Percentiles rank a stretch among this genome's conserved stretches.
phyloP scores from a whole-genome alignment of 2,797 vertebrate species.

The Scolopax bukidnonensis region DNA sequence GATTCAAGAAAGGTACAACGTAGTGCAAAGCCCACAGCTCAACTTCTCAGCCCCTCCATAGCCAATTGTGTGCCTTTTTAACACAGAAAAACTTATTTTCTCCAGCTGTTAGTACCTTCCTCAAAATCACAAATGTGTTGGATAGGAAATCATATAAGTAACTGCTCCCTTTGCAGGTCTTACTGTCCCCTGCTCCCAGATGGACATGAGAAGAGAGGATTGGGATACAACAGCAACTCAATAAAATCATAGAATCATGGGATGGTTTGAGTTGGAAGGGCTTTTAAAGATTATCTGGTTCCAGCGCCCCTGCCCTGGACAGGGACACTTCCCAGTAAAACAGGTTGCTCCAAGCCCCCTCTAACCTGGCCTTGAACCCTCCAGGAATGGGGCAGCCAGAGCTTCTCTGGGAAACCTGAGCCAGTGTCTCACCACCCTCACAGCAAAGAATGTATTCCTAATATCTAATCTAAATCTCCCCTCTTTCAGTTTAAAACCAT shows the following conservation, averaged over 20 bases:
- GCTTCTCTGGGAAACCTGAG: background rate
- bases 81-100: background rate
- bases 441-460: background rate
- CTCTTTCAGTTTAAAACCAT: background rate
- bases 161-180: background rate
- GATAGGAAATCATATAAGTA: background rate
- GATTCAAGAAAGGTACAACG: background rate
- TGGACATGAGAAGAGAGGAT: background rate
- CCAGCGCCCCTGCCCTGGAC: background rate
- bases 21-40: background rate
- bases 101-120: background rate
- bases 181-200: background rate
- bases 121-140: background rate
- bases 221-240: background rate
- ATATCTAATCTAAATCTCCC: background rate
- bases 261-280: background rate
- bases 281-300: background rate
- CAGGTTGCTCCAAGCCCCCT: background rate
- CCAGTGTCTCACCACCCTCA: background rate
- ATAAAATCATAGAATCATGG: background rate
- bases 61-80: fast-evolving
- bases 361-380: background rate
- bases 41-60: background rate
- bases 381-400: background rate
- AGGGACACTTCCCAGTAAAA: background rate